These are phyloP conservation scores for Meloidogyne floridensis DNA, from an alignment of 1,140 invertebrate species.

Conservation along the genomic window DNA sequence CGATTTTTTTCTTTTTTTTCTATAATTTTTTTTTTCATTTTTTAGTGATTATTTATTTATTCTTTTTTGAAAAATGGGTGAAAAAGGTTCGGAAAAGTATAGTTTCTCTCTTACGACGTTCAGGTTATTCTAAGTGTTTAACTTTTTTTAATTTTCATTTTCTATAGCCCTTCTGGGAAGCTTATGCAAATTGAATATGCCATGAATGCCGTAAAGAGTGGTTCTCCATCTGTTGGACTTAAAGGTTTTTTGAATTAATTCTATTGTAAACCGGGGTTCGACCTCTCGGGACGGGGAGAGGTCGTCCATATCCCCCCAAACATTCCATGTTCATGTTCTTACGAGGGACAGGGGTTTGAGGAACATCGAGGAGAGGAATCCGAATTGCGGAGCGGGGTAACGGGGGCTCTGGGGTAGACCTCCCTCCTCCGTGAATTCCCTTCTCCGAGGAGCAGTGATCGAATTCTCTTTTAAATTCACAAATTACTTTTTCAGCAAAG, in stretches of 20 bases:
- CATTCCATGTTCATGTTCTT: too few relatives aligned
- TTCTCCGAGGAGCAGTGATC: not conserved
- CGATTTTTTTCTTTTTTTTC: too few relatives aligned
- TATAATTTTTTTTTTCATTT: not conserved
- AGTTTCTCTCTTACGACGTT: conserved; percentile 65
- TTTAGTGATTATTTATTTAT: not conserved
- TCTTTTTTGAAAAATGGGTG: too few relatives aligned
- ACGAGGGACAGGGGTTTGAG: too few relatives aligned
- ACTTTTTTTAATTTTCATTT: conserved; percentile 32
- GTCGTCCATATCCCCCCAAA: too few relatives aligned
- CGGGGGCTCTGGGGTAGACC: too few relatives aligned
- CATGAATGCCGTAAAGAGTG: conserved; percentile 92
- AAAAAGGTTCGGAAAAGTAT: conserved; percentile 54
- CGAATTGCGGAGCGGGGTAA: too few relatives aligned
- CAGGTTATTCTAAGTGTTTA: conserved; percentile 36
- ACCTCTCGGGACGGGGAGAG: too few relatives aligned
- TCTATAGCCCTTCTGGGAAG: conserved; percentile 90
- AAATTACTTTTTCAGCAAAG: conserved; percentile 72
- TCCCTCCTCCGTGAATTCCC: too few relatives aligned
- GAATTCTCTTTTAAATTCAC: conserved; percentile 23
- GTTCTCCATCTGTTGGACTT: conserved; percentile 94
- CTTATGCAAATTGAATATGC: conserved; percentile 99
- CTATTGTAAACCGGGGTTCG: conserved; percentile 16
- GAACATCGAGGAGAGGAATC: too few relatives aligned
- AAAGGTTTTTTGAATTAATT: conserved; percentile 74